These are phyloP conservation scores for Neelides sp. DNA, from an alignment of 1,140 invertebrate genomes.

Conservation along the genomic window DNA sequence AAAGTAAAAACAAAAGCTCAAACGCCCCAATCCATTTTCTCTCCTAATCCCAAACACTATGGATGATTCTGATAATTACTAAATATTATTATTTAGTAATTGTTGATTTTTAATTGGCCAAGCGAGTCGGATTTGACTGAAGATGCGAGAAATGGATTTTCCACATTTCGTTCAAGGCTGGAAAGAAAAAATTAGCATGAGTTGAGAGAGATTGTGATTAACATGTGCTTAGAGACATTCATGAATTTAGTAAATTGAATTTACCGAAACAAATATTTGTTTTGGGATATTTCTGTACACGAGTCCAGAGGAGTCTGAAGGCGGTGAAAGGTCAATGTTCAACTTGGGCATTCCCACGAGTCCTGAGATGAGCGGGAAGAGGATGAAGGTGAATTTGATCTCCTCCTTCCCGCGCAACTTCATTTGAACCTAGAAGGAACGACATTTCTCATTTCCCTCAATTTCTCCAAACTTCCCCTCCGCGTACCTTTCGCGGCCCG, in stretches of 20 bases:
- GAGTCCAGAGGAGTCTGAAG: background rate
- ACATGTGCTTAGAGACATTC: background rate
- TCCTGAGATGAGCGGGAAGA: conserved; percentile 27
- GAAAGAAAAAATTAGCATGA: no score
- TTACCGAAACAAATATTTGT: conserved; percentile 24
- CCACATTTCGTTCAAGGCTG: no score
- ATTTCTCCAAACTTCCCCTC: background rate
- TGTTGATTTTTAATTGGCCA: no score
- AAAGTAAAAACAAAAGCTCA: no score
- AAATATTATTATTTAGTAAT: no score
- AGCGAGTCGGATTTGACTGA: no score
- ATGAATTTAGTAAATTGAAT: background rate
- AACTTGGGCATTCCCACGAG: conserved; percentile 14
- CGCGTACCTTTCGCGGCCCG: conserved; percentile 66
- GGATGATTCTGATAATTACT: no score
- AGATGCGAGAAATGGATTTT: no score
- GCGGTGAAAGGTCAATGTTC: conserved; percentile 5
- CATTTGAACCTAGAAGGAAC: conserved; percentile 4
- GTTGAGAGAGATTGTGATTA: no score
- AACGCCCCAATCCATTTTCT: no score
- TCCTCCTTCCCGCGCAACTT: conserved; percentile 18
- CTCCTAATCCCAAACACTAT: no score
- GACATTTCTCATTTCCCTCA: background rate
- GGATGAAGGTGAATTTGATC: conserved; percentile 16
- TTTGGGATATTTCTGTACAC: conserved; percentile 15